These are phyloP conservation scores for Polypterus bichir DNA, from an alignment of 2,113 vertebrate species.

Conservation along the genomic window DNA sequence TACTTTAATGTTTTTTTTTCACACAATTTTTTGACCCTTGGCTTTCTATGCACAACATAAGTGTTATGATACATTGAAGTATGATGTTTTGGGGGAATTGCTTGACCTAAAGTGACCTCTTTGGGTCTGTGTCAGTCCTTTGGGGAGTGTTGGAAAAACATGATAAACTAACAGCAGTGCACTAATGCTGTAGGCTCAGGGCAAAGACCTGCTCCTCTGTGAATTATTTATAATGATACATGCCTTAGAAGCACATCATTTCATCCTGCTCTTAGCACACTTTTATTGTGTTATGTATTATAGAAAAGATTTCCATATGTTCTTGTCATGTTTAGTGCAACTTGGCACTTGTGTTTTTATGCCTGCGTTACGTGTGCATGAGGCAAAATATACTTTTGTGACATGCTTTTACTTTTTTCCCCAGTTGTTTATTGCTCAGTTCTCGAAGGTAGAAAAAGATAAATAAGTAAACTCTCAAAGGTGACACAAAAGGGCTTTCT, in stretches of 20 bases:
- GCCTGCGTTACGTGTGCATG: too few species aligned
- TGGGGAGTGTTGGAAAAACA: conserved; percentile 3
- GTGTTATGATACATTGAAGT: neutral
- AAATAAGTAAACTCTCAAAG: too few species aligned
- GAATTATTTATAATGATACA: conserved; percentile 10
- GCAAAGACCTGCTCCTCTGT: conserved; percentile 9
- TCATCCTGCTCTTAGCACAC: neutral
- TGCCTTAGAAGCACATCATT: neutral
- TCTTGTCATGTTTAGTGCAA: too few species aligned
- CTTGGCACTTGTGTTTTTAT: too few species aligned
- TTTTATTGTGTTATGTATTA: too few species aligned
- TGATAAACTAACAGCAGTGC: conserved; percentile 1
- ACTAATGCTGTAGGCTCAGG: neutral
- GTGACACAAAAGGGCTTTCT: too few species aligned
- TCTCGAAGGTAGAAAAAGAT: too few species aligned
- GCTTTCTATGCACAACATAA: neutral
- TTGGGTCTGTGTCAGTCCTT: conserved; percentile 6
- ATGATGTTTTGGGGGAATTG: conserved; percentile 8
- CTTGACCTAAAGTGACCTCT: conserved; percentile 3
- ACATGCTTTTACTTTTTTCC: too few species aligned
- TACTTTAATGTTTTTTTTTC: neutral
- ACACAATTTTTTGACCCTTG: neutral
- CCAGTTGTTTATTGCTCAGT: too few species aligned
- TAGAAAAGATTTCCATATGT: too few species aligned
- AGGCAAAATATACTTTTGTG: too few species aligned